phyloP scores from a whole-genome alignment of 2,888 invertebrate species.

The Torymus auratus region DNA sequence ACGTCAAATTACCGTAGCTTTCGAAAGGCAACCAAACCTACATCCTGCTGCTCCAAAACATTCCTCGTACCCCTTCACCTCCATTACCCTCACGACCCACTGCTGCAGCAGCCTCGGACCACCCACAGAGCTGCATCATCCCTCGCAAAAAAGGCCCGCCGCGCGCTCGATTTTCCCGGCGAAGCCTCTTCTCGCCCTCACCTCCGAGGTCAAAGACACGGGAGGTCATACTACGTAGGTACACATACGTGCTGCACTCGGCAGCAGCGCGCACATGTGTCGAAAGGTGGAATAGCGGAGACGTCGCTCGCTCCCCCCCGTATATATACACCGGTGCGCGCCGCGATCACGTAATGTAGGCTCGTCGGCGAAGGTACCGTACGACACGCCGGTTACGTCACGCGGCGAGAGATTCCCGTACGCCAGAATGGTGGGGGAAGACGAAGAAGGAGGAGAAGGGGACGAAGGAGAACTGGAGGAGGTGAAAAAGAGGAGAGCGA shows the following conservation, averaged over 20 bases:
- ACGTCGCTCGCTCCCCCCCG: background rate
- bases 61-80: too few species aligned
- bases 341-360: conserved; percentile 75
- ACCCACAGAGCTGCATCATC: too few species aligned
- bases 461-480: background rate
- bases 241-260: too few species aligned
- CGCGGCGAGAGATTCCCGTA: conserved; percentile 60
- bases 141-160: too few species aligned
- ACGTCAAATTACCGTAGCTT: too few species aligned
- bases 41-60: too few species aligned
- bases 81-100: too few species aligned
- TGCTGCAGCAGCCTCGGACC: too few species aligned
- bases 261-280: conserved; percentile 19
- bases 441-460: background rate
- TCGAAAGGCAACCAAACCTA: too few species aligned
- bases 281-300: conserved; percentile 56
- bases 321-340: conserved; percentile 18
- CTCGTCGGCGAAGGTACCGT: conserved; percentile 75
- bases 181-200: too few species aligned
- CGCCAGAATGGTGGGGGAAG: conserved; percentile 25
- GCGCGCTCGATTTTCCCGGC: too few species aligned
- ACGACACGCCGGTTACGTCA: conserved; percentile 74
- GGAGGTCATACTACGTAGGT: conserved; percentile 34
- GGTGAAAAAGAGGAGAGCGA: background rate
- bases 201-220: conserved; percentile 56